phyloP scores from a whole-genome alignment of 1,140 invertebrate species.

The Ceratina australensis region DNA sequence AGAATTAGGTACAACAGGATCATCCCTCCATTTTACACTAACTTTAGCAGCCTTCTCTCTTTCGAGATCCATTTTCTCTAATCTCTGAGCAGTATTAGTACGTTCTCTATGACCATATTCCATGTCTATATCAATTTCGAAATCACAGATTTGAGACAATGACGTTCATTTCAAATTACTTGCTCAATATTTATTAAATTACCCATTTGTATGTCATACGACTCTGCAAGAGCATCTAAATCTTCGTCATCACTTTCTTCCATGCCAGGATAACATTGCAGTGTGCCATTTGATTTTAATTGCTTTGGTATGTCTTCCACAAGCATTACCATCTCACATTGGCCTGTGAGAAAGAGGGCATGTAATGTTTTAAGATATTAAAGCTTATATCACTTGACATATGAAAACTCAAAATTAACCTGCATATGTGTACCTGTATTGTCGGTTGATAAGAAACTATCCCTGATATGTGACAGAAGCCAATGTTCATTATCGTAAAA shows the following conservation, averaged over 20 bases:
- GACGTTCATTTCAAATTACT: constrained; percentile 39
- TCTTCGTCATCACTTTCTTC: constrained; percentile 89
- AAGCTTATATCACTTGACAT: constrained; percentile 13
- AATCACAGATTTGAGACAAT: constrained; percentile 1
- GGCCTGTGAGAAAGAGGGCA: constrained; percentile 80
- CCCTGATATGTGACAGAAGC: constrained; percentile 94
- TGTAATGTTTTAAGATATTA: not conserved
- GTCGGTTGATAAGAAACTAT: constrained; percentile 97
- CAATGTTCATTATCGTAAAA: constrained; percentile 96
- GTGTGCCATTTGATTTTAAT: constrained; percentile 78
- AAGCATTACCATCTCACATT: constrained; percentile 89
- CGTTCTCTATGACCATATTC: constrained; percentile 84
- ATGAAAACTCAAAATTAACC: no score
- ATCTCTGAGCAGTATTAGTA: constrained; percentile 92
- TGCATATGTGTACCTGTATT: constrained; percentile 85
- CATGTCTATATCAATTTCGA: constrained; percentile 70
- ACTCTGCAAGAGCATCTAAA: constrained; percentile 83
- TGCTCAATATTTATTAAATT: constrained; percentile 45
- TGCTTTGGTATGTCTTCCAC: constrained; percentile 86
- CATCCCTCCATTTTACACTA: constrained; percentile 88
- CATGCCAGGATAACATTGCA: constrained; percentile 87
- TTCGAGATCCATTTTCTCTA: constrained; percentile 94
- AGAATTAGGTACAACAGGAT: constrained; percentile 79
- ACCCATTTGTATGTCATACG: constrained; percentile 87
- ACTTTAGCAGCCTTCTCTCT: constrained; percentile 89